These are phyloP conservation scores for Ispidina lecontei DNA, from an alignment of 2,797 vertebrate species.

Conservation along the genomic window DNA sequence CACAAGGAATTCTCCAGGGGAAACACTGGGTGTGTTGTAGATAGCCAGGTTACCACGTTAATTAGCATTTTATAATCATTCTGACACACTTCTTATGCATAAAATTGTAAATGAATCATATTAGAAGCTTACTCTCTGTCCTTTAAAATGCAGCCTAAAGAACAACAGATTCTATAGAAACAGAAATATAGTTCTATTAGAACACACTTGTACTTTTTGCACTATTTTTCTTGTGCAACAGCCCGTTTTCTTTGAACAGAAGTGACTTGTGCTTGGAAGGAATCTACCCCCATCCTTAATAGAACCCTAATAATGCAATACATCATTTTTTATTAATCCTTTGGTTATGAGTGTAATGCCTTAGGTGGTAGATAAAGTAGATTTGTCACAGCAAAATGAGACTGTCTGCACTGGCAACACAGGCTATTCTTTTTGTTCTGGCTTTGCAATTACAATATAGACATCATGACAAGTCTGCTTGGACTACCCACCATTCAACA, in stretches of 20 bases:
- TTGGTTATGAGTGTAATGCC: constrained; percentile 53
- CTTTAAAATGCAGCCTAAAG: not conserved
- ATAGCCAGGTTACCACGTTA: not conserved
- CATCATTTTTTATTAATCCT: constrained; percentile 66
- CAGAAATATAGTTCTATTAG: not conserved
- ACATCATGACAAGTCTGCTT: constrained; percentile 48
- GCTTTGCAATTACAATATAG: constrained; percentile 55
- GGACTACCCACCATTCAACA: constrained; percentile 35
- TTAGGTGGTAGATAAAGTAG: constrained; percentile 53
- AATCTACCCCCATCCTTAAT: constrained; percentile 9
- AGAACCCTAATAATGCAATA: constrained; percentile 49
- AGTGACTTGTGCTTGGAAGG: not conserved
- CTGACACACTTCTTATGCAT: not conserved
- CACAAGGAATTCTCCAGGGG: not conserved
- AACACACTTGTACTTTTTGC: not conserved
- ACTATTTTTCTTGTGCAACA: not conserved
- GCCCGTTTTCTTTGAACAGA: constrained; percentile 4
- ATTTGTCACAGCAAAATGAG: constrained; percentile 69
- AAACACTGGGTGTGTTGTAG: not conserved
- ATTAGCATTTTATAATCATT: not conserved
- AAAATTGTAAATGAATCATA: not conserved
- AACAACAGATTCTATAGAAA: not conserved
- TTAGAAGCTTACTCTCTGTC: not conserved
- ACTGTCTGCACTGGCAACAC: constrained; percentile 40
- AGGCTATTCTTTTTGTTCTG: constrained; percentile 64